Evolutionary conservation across 1,140 invertebrate species (phyloP).

Genomic region (Conus ventricosus): DNA sequence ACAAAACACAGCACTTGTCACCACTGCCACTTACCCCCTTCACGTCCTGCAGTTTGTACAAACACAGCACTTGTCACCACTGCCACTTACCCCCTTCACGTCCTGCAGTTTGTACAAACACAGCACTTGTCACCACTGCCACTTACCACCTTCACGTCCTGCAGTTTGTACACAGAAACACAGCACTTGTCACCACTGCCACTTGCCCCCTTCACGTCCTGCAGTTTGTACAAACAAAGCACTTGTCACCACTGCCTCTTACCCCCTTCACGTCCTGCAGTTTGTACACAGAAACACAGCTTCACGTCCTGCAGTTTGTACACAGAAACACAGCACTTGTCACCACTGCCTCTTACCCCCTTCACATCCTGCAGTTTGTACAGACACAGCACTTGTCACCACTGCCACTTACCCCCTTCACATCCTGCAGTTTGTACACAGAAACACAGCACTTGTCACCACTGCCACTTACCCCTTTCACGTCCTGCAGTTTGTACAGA

Average conservation of each 20-base stretch:
- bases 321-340: constrained; percentile 17
- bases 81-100: constrained; percentile 80
- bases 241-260: constrained; percentile 51
- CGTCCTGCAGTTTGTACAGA: constrained; percentile 78
- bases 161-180: constrained; percentile 46
- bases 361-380: constrained; percentile 81
- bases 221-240: constrained; percentile 45
- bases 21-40: constrained; percentile 77
- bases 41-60: constrained; percentile 79
- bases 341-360: constrained; percentile 74
- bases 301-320: constrained; percentile 81
- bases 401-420: constrained; percentile 79
- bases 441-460: too few species aligned
- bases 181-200: too few species aligned
- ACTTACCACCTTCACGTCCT: constrained; percentile 84
- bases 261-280: constrained; percentile 83
- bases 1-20: too few species aligned
- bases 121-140: too few species aligned
- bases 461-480: constrained; percentile 79
- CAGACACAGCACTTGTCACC: constrained; percentile 19
- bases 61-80: too few species aligned
- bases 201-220: constrained; percentile 84
- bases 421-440: constrained; percentile 78
- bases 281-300: constrained; percentile 43
- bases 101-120: constrained; percentile 77